Percentiles rank a stretch among this genome's conserved stretches.
phyloP scores from a whole-genome alignment of 1,140 invertebrate species.

The Phortica variegata region DNA sequence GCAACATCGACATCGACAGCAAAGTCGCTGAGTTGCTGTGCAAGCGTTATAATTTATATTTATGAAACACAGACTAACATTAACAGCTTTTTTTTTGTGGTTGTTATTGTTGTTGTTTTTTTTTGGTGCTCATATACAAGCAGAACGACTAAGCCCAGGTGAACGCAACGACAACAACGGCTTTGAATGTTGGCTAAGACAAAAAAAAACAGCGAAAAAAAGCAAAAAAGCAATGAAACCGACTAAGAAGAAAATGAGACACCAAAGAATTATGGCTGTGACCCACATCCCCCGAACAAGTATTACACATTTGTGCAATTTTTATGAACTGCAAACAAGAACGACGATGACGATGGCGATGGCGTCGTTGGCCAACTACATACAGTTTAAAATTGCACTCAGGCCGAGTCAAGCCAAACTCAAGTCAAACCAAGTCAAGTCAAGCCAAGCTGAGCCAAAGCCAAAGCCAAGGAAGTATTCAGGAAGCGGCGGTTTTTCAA shows the following conservation, averaged over 20 bases:
- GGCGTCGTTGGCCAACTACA: no score
- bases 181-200: background rate
- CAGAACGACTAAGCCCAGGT: no score
- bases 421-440: background rate
- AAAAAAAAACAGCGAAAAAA: background rate
- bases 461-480: background rate
- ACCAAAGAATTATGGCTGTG: conserved; percentile 49
- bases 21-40: conserved; percentile 34
- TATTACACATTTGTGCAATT: conserved; percentile 21
- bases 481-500: no score
- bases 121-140: no score
- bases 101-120: no score
- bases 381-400: no score
- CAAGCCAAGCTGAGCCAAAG: background rate
- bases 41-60: conserved; percentile 51
- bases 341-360: no score
- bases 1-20: background rate
- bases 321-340: conserved; percentile 21
- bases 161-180: no score
- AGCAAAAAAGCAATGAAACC: conserved; percentile 23
- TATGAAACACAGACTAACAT: conserved; percentile 40
- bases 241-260: conserved; percentile 19
- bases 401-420: no score
- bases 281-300: conserved; percentile 34
- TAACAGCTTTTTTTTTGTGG: conserved; percentile 14